A percentile compares a stretch with the other conserved stretches of the same genome.
phyloP scores from a whole-genome alignment of 2,797 vertebrate genomes.

The Oreonectes daqikongensis region DNA sequence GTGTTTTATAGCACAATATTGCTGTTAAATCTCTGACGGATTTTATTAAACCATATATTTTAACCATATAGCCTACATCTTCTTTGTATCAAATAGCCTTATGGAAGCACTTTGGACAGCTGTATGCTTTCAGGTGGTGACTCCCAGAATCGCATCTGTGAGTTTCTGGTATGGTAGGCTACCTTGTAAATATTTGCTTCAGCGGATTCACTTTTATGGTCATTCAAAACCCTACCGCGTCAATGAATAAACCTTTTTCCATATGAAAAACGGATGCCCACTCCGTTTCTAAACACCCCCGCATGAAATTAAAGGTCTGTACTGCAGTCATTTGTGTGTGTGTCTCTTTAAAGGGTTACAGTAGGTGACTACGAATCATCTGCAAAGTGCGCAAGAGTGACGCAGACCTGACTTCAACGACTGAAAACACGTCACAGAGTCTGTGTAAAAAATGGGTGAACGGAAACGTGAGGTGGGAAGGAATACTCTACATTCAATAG shows the following conservation, averaged over 20 bases:
- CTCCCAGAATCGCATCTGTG: background rate
- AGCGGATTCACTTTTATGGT: background rate
- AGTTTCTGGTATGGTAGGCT: background rate
- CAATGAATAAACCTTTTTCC: conserved; percentile 21
- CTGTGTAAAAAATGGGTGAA: conserved; percentile 59
- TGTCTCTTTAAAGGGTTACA: conserved; percentile 75
- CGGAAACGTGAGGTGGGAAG: conserved; percentile 62
- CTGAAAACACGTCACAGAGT: conserved; percentile 72
- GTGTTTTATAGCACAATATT: background rate
- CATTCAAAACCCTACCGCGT: background rate
- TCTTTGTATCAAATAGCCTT: background rate
- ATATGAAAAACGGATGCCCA: conserved; percentile 12
- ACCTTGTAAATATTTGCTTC: background rate
- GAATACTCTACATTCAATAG: conserved; percentile 39
- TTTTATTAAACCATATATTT: background rate
- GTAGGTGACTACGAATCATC: conserved; percentile 78
- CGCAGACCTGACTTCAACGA: conserved; percentile 77
- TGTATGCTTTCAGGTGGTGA: background rate
- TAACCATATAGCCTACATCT: background rate
- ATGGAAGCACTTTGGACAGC: background rate
- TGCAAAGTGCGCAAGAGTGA: conserved; percentile 84
- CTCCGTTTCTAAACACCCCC: conserved; percentile 56
- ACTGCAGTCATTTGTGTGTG: conserved; percentile 61
- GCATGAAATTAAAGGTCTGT: conserved; percentile 52
- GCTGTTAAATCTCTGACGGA: background rate